A percentile compares a stretch with the other conserved stretches of the same genome.
phyloP scores from a whole-genome alignment of 2,888 invertebrate genomes.

The Heteromyza rotundicornis region DNA sequence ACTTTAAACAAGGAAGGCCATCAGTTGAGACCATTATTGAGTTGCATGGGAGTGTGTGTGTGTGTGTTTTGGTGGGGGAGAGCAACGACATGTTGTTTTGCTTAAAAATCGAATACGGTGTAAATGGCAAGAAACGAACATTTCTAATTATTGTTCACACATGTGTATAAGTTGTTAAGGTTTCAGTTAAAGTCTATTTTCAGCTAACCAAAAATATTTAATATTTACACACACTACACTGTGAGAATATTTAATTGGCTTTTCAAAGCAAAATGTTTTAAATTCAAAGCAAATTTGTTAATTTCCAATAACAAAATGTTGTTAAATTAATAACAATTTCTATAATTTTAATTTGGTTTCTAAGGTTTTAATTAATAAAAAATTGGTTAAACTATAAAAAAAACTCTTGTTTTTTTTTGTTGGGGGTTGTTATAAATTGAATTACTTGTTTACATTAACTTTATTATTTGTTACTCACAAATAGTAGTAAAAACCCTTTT shows the following conservation, averaged over 20 bases:
- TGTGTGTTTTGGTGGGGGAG: slow-evolving; percentile 29
- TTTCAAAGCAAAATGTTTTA: background rate
- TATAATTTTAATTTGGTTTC: too few species aligned
- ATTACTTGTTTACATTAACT: too few species aligned
- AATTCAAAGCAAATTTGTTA: background rate
- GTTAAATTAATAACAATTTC: slow-evolving; percentile 7
- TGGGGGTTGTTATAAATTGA: background rate
- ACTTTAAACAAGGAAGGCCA: slow-evolving; percentile 19
- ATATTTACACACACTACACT: slow-evolving; percentile 55
- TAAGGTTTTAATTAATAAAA: slow-evolving; percentile 4
- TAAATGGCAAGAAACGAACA: background rate
- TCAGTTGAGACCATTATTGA: too few species aligned
- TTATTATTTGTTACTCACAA: slow-evolving; percentile 32
- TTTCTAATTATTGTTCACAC: slow-evolving; percentile 35
- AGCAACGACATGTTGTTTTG: slow-evolving; percentile 34
- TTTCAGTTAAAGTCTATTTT: slow-evolving; percentile 22
- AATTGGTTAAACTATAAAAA: slow-evolving; percentile 49
- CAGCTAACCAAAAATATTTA: too few species aligned
- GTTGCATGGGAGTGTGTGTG: slow-evolving; percentile 33
- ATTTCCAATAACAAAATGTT: slow-evolving; percentile 17
- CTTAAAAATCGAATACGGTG: background rate
- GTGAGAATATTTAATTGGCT: slow-evolving; percentile 26
- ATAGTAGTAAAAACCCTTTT: slow-evolving; percentile 15
- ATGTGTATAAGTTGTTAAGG: slow-evolving; percentile 57
- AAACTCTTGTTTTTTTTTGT: slow-evolving; percentile 13